Evolutionary conservation across 2,888 invertebrate species (phyloP), one percentile per base, ranked within the genome.

Genomic region (Agonum fuliginosum): DNA sequence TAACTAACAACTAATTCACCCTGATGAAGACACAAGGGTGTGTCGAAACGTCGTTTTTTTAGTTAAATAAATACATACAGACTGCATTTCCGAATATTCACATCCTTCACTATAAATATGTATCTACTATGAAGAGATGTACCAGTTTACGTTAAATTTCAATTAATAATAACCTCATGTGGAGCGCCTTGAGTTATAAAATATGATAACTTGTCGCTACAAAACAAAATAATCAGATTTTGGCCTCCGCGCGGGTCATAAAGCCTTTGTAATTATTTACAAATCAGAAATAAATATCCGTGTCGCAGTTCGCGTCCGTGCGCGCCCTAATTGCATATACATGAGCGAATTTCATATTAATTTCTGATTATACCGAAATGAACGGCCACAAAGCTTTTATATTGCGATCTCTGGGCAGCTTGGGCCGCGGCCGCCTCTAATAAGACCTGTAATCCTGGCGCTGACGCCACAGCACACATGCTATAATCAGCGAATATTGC

Each of bases 311-410:
- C 34, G 41, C 19, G 67, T 34, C 30, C 48, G 24, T 27, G 27
- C 27, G 14, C 78, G 78, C 78, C 82, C 83, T 86, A 86, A 87
- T 87, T 86, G 87, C 86, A 86, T 86, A 86, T 87, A 86, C 87
- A 87, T 87, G 87, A 87, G 86, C 86, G 86, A 85, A 86, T 87
- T 86, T 87, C 87, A 87, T 87, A 87, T 87, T 87, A 87, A 87
- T 87, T 87, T 87, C 87, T 87, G 87, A 87, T 87, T 87, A 87
- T 87, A 85, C 86, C 83, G 84, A 85, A 85, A 86, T 83, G 86
- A 85, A 85, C 86, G 85, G 84, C 86, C 86, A 86, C 87, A 87
- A 87, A 86, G 87, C 87, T 87, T 87, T 87, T 87, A 87, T 86
- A 87, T 86, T 86, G 84, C 85, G 83, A 83, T 84, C 83, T 84